Percentiles rank a stretch among this genome's conserved stretches.
phyloP scores from a whole-genome alignment of 2,888 invertebrate species.

The Dyspetes luteomarginatus region DNA sequence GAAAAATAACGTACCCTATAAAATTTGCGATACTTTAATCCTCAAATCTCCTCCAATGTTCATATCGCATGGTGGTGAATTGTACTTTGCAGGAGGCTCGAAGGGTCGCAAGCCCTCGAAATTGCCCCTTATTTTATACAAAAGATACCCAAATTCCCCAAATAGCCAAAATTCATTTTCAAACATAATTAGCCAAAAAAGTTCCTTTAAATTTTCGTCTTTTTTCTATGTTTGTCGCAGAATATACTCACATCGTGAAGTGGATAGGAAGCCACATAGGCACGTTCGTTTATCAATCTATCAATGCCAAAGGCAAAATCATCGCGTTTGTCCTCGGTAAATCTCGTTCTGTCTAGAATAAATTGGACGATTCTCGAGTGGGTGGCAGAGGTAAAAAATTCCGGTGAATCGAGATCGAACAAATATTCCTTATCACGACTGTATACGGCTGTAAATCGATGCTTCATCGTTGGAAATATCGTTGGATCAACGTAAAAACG shows the following conservation, averaged over 20 bases:
- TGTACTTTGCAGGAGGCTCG: neutral
- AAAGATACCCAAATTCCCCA: neutral
- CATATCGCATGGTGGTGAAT: constrained; percentile 40
- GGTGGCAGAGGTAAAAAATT: constrained; percentile 94
- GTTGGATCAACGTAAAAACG: constrained; percentile 88
- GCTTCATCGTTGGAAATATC: constrained; percentile 90
- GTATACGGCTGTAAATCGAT: constrained; percentile 94
- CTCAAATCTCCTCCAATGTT: constrained; percentile 13
- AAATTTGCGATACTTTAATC: neutral
- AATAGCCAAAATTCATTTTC: neutral
- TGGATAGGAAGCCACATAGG: constrained; percentile 93
- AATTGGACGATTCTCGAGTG: constrained; percentile 96
- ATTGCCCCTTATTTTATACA: constrained; percentile 9
- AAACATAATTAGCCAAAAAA: neutral
- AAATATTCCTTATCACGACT: constrained; percentile 96
- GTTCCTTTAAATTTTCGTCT: neutral
- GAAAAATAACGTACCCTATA: constrained; percentile 7
- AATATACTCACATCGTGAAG: constrained; percentile 92
- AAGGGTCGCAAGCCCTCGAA: constrained; percentile 19
- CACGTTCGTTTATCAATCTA: constrained; percentile 89
- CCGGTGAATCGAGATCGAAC: constrained; percentile 92
- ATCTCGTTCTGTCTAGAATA: constrained; percentile 94
- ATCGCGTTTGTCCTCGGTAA: constrained; percentile 87
- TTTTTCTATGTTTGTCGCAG: no score
- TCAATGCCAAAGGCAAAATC: constrained; percentile 93